Evolutionary conservation across 1,140 invertebrate genomes (phyloP), one percentile per base, ranked within the genome.

Genomic region (Tribolium castaneum): DNA sequence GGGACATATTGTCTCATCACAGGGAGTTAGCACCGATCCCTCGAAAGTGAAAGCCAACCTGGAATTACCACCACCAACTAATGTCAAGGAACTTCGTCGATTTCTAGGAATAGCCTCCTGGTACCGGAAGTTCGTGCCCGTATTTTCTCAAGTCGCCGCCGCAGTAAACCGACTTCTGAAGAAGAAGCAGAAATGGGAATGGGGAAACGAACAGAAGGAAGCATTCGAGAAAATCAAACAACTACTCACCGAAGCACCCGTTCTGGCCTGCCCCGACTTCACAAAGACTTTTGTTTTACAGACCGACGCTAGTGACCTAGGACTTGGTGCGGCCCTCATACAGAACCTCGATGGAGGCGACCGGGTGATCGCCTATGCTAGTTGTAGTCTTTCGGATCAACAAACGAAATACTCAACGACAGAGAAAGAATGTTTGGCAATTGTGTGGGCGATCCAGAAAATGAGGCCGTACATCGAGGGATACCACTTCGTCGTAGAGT

Each of bases 51-150:
- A 88, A 80, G 85, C 86, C 3, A 85, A 88, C 14, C 25, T 77
- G 13, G 66, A 86, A 34, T 84, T 84, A 74, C 83, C 84, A 1
- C 59, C 16, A 12, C 87, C 87, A 6, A 82, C 70, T 52, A 86
- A 77, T 75, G 72, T 82, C 3, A 84, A 86, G 45, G 83, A 88
- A 49, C 25, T 90, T 0, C 76, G 86, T 52, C 16, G 82, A 22
- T 89, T 90, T 77, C 49, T 90, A 0, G 89, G 89, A 1, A 78
- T 90, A 25, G 80, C 82, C 1, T 82, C 84, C 1, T 90, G 86
- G 81, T 88, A 88, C 76, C 50, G 84, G 22, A 70, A 84, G 35
- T 89, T 87, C 81, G 78, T 89, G 3, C 78, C 76, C 0, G 52
- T 84, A 51, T 88, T 86, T 74, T 77, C 85, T 0, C 74, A 81